Conservation (phyloP, 2,797 vertebrate genomes). For the Carduelis carduelis region DNA sequence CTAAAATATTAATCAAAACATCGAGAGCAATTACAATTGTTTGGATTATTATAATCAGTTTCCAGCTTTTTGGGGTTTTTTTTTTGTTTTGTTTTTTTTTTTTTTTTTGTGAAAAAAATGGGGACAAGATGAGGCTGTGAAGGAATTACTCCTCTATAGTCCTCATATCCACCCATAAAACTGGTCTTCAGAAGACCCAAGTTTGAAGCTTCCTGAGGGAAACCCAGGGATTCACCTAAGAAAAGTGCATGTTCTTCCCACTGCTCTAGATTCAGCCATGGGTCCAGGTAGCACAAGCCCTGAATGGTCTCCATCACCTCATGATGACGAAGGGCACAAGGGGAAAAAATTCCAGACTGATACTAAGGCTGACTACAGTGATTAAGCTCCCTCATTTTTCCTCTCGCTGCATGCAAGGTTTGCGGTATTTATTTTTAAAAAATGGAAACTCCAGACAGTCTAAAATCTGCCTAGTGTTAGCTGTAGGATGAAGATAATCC, state of each 20-base stretch:
- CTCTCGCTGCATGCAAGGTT: not conserved
- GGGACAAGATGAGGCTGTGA: not conserved
- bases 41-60: not conserved
- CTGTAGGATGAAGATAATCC: not conserved
- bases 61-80: not conserved
- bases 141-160: not conserved
- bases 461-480: not conserved
- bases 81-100: not conserved
- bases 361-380: not conserved
- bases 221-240: rapidly evolving
- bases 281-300: not conserved
- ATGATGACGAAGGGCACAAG: not conserved
- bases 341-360: not conserved
- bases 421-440: not conserved
- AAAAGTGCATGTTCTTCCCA: not conserved
- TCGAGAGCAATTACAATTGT: not conserved
- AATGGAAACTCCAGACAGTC: not conserved
- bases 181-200: not conserved
- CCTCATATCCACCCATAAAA: not conserved
- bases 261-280: not conserved
- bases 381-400: not conserved
- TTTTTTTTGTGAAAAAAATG: not conserved
- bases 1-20: conserved; percentile 15
- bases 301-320: not conserved
- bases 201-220: not conserved